Evolutionary conservation across 2,113 vertebrate genomes (phyloP).

Genomic region (Nycticebus coucang): DNA sequence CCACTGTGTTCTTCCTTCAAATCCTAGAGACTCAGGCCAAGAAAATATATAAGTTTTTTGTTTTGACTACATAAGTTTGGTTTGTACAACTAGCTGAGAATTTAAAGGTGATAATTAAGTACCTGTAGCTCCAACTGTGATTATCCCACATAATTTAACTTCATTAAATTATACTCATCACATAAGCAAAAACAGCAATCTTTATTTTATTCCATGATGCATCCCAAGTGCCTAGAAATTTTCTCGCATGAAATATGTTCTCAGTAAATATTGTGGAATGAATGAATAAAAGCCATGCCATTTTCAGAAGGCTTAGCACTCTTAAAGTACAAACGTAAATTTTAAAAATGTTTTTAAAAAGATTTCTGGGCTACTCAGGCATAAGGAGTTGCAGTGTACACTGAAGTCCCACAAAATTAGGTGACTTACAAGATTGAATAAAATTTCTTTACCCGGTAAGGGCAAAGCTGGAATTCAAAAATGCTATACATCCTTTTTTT

Average conservation of each 20-base stretch:
- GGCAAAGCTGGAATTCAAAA: neutral
- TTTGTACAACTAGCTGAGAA: neutral
- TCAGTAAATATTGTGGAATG: neutral
- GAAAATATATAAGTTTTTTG: no score
- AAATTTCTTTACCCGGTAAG: neutral
- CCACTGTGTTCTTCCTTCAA: no score
- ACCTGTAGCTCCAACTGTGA: neutral
- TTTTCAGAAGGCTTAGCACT: neutral
- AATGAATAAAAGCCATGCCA: neutral
- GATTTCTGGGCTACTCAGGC: neutral
- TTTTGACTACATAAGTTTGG: neutral
- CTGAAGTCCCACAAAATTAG: neutral
- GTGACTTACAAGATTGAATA: neutral
- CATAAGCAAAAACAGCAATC: neutral
- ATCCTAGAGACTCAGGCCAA: no score
- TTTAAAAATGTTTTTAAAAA: neutral
- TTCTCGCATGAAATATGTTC: neutral
- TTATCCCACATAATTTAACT: neutral
- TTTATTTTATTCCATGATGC: neutral
- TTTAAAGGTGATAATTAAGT: neutral
- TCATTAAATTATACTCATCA: neutral
- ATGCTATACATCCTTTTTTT: neutral
- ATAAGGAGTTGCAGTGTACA: neutral
- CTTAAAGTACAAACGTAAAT: neutral
- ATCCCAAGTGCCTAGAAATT: neutral